Evolutionary conservation across 2,113 vertebrate species (phyloP).

Genomic region (Isurus oxyrinchus): DNA sequence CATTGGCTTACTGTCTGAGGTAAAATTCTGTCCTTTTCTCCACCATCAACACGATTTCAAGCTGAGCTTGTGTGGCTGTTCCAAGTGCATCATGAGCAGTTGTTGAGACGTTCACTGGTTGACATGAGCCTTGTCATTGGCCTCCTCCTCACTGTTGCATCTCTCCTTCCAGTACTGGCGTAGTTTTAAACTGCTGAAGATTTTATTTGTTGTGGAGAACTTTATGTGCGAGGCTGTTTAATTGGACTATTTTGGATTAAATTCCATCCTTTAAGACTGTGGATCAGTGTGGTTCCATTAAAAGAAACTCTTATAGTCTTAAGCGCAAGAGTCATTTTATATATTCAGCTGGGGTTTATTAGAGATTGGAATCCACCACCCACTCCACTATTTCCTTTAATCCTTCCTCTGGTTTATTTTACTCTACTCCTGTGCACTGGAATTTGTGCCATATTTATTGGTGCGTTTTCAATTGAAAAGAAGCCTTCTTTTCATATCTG

Average conservation of each 20-base stretch:
- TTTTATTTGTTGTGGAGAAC: constrained; percentile 4
- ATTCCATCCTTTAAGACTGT: constrained; percentile 22
- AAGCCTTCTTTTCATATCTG: constrained; percentile 33
- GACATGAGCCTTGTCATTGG: background rate
- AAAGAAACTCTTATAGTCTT: constrained; percentile 17
- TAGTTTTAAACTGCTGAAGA: background rate
- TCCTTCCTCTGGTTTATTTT: constrained; percentile 29
- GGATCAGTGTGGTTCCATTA: constrained; percentile 13
- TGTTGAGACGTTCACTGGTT: background rate
- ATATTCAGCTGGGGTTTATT: constrained; percentile 25
- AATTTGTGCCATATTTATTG: constrained; percentile 18
- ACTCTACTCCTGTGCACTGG: constrained; percentile 19
- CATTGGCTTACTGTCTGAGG: background rate
- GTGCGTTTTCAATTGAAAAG: constrained; percentile 31
- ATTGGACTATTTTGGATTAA: constrained; percentile 5
- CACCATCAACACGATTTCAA: background rate
- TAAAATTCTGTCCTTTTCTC: background rate
- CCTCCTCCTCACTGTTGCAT: background rate
- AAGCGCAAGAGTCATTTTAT: background rate
- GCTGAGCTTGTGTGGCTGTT: background rate
- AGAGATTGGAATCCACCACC: constrained; percentile 28
- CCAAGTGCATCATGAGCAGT: background rate
- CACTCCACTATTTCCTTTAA: constrained; percentile 27
- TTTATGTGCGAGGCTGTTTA: background rate
- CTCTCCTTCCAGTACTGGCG: background rate